Conservation (phyloP, 2,797 vertebrate species). For the Myoxocephalus aenaeus region DNA sequence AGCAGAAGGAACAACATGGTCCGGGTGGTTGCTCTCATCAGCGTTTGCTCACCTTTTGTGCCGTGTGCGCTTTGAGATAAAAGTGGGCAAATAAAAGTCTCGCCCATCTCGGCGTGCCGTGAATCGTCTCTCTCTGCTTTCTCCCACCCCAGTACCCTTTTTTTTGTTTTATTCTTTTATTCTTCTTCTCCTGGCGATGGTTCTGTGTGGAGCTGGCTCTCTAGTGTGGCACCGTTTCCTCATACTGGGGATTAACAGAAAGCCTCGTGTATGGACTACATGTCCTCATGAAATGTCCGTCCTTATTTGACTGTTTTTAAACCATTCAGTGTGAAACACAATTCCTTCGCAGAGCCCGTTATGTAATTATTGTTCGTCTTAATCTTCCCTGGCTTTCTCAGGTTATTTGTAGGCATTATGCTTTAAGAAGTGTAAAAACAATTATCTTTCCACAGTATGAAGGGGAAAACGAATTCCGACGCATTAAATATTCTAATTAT, state of each 20-base stretch:
- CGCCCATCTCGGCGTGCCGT: conserved; percentile 31
- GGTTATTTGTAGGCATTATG: conserved; percentile 29
- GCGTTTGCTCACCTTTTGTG: conserved; percentile 59
- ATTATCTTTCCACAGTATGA: not conserved
- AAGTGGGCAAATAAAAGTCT: conserved; percentile 52
- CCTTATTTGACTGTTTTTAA: conserved; percentile 20
- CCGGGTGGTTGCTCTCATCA: conserved; percentile 43
- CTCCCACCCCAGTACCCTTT: conserved; percentile 31
- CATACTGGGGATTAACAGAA: conserved; percentile 45
- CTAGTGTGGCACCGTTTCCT: conserved; percentile 33
- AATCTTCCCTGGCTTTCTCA: conserved; percentile 36
- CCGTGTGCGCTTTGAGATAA: conserved; percentile 60
- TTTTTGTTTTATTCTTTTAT: conserved; percentile 15
- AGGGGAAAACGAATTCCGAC: not conserved
- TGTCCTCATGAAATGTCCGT: conserved; percentile 42
- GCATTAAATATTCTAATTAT: not conserved
- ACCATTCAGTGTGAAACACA: conserved; percentile 62
- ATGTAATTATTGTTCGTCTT: conserved; percentile 48
- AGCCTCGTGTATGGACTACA: conserved; percentile 27
- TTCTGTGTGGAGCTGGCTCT: conserved; percentile 29
- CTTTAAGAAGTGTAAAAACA: not conserved
- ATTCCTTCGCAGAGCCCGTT: conserved; percentile 42
- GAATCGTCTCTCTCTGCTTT: conserved; percentile 44
- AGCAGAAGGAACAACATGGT: conserved; percentile 23
- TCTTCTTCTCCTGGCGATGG: conserved; percentile 45